Base-by-base conservation (phyloP, 2,888 invertebrate genomes). In the Griposia aprilina region DNA sequence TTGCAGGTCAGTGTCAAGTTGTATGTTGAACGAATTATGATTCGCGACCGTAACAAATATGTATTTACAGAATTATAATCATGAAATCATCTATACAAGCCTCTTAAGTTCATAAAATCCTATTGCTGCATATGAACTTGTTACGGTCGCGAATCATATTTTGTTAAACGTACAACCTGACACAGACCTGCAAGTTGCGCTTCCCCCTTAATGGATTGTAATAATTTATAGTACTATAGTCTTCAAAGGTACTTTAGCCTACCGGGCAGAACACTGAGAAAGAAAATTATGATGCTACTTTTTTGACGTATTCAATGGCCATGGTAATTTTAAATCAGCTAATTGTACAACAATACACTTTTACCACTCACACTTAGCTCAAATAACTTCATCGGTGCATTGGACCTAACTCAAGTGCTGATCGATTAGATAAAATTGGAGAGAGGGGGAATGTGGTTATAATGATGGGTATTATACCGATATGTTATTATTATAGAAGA, bases 331-430 rank as follows among this genome's bases (percentile, higher is more conserved):
- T 55, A 55, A 55, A 50, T 20, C 17, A 10, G 48, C 57, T 52
- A 45, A 72, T 52, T 72, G 45, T 80, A n/a, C 50, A 80, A 45
- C 50, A 80, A 77, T 70, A 41, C 20, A 45, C 3, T 11, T 36
- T 23, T 15, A 48, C n/a, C 20, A 78, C n/a, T 76, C 8, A 55
- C n/a, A 55, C 45, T 23, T 26, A 81, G 48, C 55, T 55, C 45
- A 71, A 41, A 30, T 30, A n/a, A 7, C 15, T 41, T 15, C n/a
- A 45, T 36, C 20, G 8, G 26, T 17, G 13, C 23, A 81, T 26
- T 26, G 36, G 3, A 62, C 55, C 8, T 30, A 30, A 17, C 30
- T n/a, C n/a, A 50, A 81, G 55, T 23, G n/a, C 48, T 20, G 20
- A 3, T 15, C 0, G 55, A 41, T 55, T n/a, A 55, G 74, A 81